Evolutionary conservation across 2,888 invertebrate genomes (phyloP).

Genomic region (Zaprionus lineosus): DNA sequence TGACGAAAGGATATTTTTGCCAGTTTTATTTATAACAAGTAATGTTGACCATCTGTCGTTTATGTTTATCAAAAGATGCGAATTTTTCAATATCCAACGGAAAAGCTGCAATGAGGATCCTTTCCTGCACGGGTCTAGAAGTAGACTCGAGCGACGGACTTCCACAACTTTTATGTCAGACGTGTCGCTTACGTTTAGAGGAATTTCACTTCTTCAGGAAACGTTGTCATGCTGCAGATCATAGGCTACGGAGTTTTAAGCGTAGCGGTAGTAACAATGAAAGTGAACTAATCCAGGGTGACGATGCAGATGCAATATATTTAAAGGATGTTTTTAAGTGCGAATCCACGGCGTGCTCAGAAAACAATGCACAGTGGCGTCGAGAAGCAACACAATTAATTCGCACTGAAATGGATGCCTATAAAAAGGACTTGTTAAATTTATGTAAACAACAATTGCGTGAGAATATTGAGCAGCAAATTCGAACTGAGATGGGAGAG

Average conservation of each 20-base stretch:
- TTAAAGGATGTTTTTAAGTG: constrained; percentile 44
- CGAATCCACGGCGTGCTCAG: constrained; percentile 41
- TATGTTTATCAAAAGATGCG: constrained; percentile 51
- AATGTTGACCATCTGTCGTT: constrained; percentile 51
- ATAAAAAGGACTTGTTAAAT: constrained; percentile 43
- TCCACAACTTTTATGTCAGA: constrained; percentile 49
- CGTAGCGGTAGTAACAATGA: background rate
- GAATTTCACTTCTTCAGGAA: constrained; percentile 58
- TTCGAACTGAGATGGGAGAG: constrained; percentile 49
- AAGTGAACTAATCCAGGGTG: background rate
- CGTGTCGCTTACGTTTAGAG: constrained; percentile 57
- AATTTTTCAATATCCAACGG: constrained; percentile 30
- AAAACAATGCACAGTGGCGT: constrained; percentile 60
- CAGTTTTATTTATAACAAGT: too few species aligned
- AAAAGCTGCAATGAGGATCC: constrained; percentile 21
- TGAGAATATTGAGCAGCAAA: constrained; percentile 56
- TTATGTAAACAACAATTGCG: constrained; percentile 60
- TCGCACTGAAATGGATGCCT: constrained; percentile 47
- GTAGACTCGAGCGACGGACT: constrained; percentile 46
- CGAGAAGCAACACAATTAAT: constrained; percentile 42
- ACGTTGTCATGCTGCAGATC: constrained; percentile 60
- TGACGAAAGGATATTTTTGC: too few species aligned
- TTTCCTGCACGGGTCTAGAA: constrained; percentile 55
- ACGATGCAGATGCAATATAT: constrained; percentile 17
- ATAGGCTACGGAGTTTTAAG: constrained; percentile 26